Percentiles rank a stretch among this genome's conserved stretches.
Evolutionary conservation across 23 tunicate species (phyloP).

Genomic region (Trididemnum miniatum): DNA sequence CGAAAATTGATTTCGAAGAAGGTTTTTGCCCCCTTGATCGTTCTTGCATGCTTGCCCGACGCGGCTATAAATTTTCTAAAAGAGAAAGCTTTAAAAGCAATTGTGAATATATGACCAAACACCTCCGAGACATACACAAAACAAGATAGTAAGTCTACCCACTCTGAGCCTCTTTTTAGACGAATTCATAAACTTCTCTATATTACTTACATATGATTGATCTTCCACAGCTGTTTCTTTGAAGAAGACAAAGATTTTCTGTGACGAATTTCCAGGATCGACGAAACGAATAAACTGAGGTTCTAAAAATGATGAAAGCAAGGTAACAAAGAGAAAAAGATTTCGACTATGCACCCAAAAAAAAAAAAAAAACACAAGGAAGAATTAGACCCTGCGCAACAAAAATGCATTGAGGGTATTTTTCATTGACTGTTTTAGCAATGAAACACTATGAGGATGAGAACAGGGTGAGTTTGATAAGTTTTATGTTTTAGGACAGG

Average conservation of each 20-base stretch:
- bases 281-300: constrained; percentile 13
- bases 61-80: constrained; percentile 55
- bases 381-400: too few species aligned
- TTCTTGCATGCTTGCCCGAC: constrained; percentile 72
- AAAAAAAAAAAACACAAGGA: too few species aligned
- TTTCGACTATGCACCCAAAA: too few species aligned
- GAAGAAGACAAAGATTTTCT: constrained; percentile 63
- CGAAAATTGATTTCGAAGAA: constrained; percentile 58
- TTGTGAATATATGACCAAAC: too few species aligned
- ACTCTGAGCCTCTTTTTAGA: too few species aligned
- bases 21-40: constrained; percentile 58
- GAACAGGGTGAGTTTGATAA: background rate
- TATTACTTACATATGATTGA: constrained; percentile 43
- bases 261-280: background rate
- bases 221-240: constrained; percentile 70
- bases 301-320: background rate
- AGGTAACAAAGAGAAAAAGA: too few species aligned
- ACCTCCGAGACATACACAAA: too few species aligned
- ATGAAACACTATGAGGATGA: background rate
- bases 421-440: too few species aligned
- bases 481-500: background rate
- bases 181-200: too few species aligned
- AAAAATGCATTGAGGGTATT: too few species aligned
- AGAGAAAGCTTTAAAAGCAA: too few species aligned
- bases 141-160: too few species aligned